Percentiles rank a stretch among this genome's conserved stretches.
These are phyloP conservation scores for Eupeodes latifasciatus DNA, from an alignment of 2,888 invertebrate genomes.

Conservation along the genomic window DNA sequence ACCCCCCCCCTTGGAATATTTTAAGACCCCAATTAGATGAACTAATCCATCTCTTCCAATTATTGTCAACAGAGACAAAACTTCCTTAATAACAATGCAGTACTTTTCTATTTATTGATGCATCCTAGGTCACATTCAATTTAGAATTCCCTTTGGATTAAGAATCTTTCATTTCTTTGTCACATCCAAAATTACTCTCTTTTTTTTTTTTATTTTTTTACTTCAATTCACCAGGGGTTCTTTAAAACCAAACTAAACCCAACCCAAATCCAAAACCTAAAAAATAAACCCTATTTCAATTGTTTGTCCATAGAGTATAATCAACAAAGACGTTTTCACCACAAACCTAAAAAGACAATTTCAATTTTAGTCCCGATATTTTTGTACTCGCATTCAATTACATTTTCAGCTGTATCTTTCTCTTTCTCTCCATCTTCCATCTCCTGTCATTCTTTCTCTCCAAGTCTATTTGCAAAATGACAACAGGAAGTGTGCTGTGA, in stretches of 20 bases:
- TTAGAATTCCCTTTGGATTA: constrained; percentile 35
- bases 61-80: no score
- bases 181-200: constrained; percentile 43
- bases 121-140: constrained; percentile 30
- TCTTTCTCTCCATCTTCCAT: no score
- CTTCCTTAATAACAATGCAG: no score
- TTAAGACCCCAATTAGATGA: no score
- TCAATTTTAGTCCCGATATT: constrained; percentile 50
- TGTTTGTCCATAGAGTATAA: constrained; percentile 59
- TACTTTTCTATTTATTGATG: not conserved
- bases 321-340: constrained; percentile 40
- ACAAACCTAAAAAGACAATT: constrained; percentile 45
- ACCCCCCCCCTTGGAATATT: no score
- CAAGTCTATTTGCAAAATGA: constrained; percentile 48
- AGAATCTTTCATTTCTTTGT: constrained; percentile 10
- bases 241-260: not conserved
- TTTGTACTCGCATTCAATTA: constrained; percentile 18
- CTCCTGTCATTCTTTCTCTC: no score
- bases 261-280: not conserved
- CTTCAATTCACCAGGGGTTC: not conserved
- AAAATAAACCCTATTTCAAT: constrained; percentile 13
- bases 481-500: constrained; percentile 70
- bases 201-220: constrained; percentile 29
- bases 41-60: no score
- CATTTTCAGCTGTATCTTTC: constrained; percentile 11